phyloP scores from a whole-genome alignment of 1,140 invertebrate genomes.

The Procambarus virginalis region DNA sequence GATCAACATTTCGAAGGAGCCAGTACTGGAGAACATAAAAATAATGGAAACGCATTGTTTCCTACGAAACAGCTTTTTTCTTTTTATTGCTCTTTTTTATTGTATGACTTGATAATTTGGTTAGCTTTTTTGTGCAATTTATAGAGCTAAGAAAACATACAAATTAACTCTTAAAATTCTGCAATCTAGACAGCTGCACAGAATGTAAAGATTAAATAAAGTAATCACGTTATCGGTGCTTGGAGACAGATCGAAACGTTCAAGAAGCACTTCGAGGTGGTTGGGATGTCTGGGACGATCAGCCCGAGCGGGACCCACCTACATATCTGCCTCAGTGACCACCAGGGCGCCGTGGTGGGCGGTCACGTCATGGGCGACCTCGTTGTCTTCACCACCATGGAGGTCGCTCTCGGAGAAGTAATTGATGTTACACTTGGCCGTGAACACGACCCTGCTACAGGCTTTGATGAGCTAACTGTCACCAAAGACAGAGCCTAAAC shows the following conservation, averaged over 20 bases:
- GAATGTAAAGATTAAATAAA: too few species aligned
- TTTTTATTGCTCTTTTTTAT: too few species aligned
- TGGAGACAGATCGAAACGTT: conserved; percentile 71
- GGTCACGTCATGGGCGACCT: conserved; percentile 76
- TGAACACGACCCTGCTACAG: conserved; percentile 72
- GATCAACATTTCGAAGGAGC: too few species aligned
- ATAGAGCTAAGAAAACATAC: too few species aligned
- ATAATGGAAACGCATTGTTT: too few species aligned
- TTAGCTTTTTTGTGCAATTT: too few species aligned
- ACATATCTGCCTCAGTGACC: conserved; percentile 74
- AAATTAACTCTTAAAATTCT: too few species aligned
- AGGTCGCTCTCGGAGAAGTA: conserved; percentile 74
- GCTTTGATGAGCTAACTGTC: conserved; percentile 74
- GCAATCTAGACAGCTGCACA: too few species aligned
- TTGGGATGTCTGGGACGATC: conserved; percentile 75
- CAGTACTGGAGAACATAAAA: too few species aligned
- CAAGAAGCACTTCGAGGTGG: conserved; percentile 74
- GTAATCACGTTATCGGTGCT: too few species aligned
- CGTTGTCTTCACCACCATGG: conserved; percentile 75
- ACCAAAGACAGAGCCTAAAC: conserved; percentile 4
- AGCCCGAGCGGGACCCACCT: conserved; percentile 74
- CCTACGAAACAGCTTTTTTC: too few species aligned
- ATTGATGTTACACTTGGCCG: conserved; percentile 72
- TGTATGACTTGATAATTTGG: too few species aligned
- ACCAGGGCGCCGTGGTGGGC: conserved; percentile 73